Conservation (phyloP, 2,888 invertebrate genomes). For the Dichetophora obliterata region DNA sequence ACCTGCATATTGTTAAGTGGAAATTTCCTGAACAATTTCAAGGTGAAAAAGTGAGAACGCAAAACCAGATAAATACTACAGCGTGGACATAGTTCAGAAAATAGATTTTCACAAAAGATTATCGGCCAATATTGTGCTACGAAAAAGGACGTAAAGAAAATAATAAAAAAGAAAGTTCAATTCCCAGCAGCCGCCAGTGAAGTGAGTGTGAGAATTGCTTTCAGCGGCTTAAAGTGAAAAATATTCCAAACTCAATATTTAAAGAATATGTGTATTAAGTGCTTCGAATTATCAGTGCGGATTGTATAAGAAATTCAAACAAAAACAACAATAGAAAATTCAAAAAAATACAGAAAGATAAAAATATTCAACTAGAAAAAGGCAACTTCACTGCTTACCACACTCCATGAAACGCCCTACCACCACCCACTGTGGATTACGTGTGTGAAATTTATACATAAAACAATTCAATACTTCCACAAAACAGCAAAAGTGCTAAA, state of each 20-base stretch:
- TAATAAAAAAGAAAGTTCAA: constrained; percentile 60
- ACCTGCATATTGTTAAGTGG: constrained; percentile 5
- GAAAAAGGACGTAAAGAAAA: constrained; percentile 54
- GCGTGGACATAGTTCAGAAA: constrained; percentile 6
- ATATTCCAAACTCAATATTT: neutral
- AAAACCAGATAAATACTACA: neutral
- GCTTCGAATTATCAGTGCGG: neutral
- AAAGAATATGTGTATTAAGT: neutral
- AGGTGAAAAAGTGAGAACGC: constrained; percentile 8
- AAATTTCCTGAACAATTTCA: constrained; percentile 19
- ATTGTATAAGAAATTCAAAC: constrained; percentile 45
- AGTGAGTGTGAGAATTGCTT: constrained; percentile 60
- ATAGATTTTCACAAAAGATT: neutral
- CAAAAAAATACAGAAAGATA: neutral
- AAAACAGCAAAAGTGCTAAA: constrained; percentile 40
- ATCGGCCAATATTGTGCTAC: neutral
- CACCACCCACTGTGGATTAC: constrained; percentile 6
- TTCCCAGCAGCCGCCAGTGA: constrained; percentile 60
- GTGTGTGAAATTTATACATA: neutral
- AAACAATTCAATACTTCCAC: constrained; percentile 41
- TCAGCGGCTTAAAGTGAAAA: constrained; percentile 42
- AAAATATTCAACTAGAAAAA: constrained; percentile 27
- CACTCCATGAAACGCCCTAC: neutral
- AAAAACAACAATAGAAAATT: constrained; percentile 24
- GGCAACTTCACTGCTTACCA: neutral